Base-by-base conservation (phyloP, 1,140 invertebrate genomes). In the Tetramorium alpestre region DNA sequence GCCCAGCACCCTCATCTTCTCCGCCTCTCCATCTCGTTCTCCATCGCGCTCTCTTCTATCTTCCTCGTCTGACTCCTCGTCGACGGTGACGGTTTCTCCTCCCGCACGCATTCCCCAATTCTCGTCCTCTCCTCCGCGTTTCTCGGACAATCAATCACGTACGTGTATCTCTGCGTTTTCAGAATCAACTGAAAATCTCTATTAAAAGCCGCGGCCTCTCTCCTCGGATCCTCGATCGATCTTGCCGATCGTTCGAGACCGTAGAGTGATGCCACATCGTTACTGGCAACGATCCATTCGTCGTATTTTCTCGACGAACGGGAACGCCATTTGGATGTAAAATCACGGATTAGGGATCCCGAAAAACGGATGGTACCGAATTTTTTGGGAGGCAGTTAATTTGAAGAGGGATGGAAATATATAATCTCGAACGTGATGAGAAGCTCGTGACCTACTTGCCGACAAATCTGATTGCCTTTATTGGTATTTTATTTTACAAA, bases 131-230 rank as follows among this genome's bases (percentile, higher is more conserved):
- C 4, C 33, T 28, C 76, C 76, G 13, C 33, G 33, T 25, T 58
- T 56, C 64, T 47, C 75, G 56, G 54, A 89, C 88, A 80, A 92
- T 92, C 91, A 87, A 92, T 92, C 91, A 91, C 89, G 60, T 18
- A 51, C 62, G n/a, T 85, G 58, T 88, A 88, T 88, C 60, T 89
- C 51, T 60, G 28, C 89, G 89, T 88, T 92, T 69, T 84, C 85
- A 86, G 84, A 92, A 91, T 90, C 90, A 86, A 91, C 67, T 86
- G 77, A 87, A 92, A 89, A 89, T 91, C 87, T 91, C 90, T 91
- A 90, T 91, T 91, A 92, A 47, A 88, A 70, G 47, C 72, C 18
- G 25, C 44, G 8, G 10, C 28, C 18, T 58, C 41, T 87, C 85
- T 81, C 64, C 28, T 60, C 28, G 13, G 5, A 18, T 62, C 44